phyloP scores from a whole-genome alignment of 2,888 invertebrate species.

The Limenitis camilla region DNA sequence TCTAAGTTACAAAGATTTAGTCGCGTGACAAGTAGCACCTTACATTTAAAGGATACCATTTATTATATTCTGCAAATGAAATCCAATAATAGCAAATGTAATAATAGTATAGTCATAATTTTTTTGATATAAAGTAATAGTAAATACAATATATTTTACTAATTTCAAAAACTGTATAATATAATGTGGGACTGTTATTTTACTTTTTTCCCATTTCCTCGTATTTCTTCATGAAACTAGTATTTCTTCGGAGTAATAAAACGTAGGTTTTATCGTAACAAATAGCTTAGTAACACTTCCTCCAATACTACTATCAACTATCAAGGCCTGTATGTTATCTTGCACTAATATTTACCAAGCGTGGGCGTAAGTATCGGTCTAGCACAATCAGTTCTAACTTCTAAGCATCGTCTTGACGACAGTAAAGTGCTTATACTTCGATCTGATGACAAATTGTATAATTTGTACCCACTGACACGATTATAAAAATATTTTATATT shows the following conservation, averaged over 20 bases:
- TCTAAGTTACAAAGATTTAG: constrained; percentile 59
- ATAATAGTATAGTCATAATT: too few relatives aligned
- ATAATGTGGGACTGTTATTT: background rate
- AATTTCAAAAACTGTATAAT: too few relatives aligned
- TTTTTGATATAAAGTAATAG: too few relatives aligned
- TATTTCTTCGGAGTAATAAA: constrained; percentile 29
- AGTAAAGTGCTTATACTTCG: constrained; percentile 42
- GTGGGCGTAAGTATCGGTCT: constrained; percentile 61
- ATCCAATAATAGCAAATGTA: background rate
- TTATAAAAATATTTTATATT: constrained; percentile 21
- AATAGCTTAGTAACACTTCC: constrained; percentile 51
- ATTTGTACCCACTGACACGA: constrained; percentile 28
- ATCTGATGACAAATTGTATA: constrained; percentile 30
- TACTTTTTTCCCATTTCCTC: constrained; percentile 1
- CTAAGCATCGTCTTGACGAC: constrained; percentile 39
- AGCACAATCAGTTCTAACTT: constrained; percentile 52
- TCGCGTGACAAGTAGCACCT: constrained; percentile 50
- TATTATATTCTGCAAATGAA: background rate
- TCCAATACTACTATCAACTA: constrained; percentile 13
- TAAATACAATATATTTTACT: too few relatives aligned
- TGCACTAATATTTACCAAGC: constrained; percentile 61
- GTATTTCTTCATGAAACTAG: constrained; percentile 1
- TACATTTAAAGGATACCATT: constrained; percentile 3
- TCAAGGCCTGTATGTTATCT: constrained; percentile 42
- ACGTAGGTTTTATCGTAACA: constrained; percentile 49